Conservation (phyloP, 2,797 vertebrate genomes). For the Rhinichthys osculus region DNA sequence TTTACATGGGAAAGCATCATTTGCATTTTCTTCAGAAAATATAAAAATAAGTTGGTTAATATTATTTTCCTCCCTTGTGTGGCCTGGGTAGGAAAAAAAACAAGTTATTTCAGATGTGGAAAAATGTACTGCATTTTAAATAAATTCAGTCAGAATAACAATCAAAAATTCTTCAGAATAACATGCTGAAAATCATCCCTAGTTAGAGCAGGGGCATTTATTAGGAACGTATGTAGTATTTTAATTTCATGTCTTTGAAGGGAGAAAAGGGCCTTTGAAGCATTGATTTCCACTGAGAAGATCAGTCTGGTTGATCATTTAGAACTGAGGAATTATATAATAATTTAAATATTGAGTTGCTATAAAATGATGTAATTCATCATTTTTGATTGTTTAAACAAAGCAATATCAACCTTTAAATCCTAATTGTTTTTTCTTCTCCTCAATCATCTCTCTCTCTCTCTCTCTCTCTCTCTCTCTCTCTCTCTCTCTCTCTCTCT, state of each 20-base stretch:
- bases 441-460: background rate
- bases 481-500: background rate
- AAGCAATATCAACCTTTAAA: background rate
- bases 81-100: background rate
- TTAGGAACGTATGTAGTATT: background rate
- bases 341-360: conserved; percentile 2
- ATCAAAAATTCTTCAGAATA: background rate
- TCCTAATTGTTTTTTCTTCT: background rate
- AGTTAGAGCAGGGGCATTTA: background rate
- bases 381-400: background rate
- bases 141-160: background rate
- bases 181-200: background rate
- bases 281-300: conserved; percentile 23
- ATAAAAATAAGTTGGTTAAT: background rate
- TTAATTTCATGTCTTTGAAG: background rate
- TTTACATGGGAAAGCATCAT: background rate
- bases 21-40: no score
- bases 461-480: no score
- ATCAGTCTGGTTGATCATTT: background rate
- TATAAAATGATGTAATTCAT: background rate
- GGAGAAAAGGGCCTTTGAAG: background rate
- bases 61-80: background rate
- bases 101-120: background rate
- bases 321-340: background rate
- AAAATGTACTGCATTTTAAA: background rate